A percentile compares a stretch with the other conserved stretches of the same genome.
Conservation (phyloP, 2,888 invertebrate genomes). For the Trachelus troglodyta region DNA sequence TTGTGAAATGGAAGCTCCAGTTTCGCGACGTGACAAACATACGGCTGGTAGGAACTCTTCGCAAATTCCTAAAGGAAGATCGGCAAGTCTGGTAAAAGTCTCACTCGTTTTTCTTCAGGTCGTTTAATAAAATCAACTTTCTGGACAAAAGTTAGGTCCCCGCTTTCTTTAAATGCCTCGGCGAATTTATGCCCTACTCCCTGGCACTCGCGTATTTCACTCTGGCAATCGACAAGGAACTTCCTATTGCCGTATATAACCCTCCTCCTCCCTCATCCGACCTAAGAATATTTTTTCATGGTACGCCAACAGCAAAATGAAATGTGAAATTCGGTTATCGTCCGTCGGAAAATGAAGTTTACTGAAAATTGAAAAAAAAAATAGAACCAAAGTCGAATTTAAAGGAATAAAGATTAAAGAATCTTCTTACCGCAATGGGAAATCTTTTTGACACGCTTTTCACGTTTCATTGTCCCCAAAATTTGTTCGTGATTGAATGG, state of each 20-base stretch:
- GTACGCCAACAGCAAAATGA: not conserved
- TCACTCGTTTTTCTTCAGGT: slow-evolving; percentile 50
- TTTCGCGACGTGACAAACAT: slow-evolving; percentile 59
- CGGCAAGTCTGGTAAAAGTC: not conserved
- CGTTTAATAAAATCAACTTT: slow-evolving; percentile 58
- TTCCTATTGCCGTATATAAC: slow-evolving; percentile 40
- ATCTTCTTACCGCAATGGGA: not conserved
- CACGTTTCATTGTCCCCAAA: not conserved
- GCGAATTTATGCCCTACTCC: slow-evolving; percentile 47
- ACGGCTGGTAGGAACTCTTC: slow-evolving; percentile 41
- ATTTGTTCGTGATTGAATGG: not conserved
- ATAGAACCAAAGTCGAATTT: not conserved
- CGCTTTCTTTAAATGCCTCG: slow-evolving; percentile 33
- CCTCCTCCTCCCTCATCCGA: slow-evolving; percentile 12
- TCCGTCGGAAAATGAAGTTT: not conserved
- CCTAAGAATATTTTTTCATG: not conserved
- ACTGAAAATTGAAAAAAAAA: not conserved
- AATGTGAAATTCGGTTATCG: not conserved
- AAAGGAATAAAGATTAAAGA: not conserved
- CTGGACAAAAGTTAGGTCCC: slow-evolving; percentile 23
- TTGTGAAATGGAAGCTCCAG: slow-evolving; percentile 46
- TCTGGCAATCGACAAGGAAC: slow-evolving; percentile 36
- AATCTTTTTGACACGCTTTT: not conserved
- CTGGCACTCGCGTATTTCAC: slow-evolving; percentile 30
- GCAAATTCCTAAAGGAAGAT: slow-evolving; percentile 38